phyloP scores from a whole-genome alignment of 2,797 vertebrate genomes.

The Kryptolebias ocellatus region DNA sequence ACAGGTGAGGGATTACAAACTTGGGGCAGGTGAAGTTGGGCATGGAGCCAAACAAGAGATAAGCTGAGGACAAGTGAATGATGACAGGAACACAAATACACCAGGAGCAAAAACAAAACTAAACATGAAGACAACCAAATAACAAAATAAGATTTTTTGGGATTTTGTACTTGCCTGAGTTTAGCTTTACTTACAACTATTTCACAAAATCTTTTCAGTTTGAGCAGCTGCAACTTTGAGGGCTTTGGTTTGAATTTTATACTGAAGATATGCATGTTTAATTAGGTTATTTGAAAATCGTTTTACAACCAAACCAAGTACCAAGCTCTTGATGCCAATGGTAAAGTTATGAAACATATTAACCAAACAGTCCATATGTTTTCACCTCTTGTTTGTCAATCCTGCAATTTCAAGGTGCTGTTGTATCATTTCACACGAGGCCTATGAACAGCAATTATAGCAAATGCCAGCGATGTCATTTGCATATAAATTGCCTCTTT shows the following conservation, averaged over 20 bases:
- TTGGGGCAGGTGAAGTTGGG: too few species aligned
- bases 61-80: too few species aligned
- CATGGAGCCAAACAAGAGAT: too few species aligned
- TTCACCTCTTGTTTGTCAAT: slow-evolving; percentile 7
- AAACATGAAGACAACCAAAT: too few species aligned
- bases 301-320: slow-evolving; percentile 10
- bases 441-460: slow-evolving; percentile 64
- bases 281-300: slow-evolving; percentile 33
- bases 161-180: slow-evolving; percentile 47
- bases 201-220: slow-evolving; percentile 37
- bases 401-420: slow-evolving; percentile 46
- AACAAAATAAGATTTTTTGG: too few species aligned
- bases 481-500: slow-evolving; percentile 76
- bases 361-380: slow-evolving; percentile 7
- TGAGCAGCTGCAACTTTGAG: slow-evolving; percentile 51
- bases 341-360: slow-evolving; percentile 27
- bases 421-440: slow-evolving; percentile 49
- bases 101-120: too few species aligned
- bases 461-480: slow-evolving; percentile 72
- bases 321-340: slow-evolving; percentile 24
- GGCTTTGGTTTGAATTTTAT: slow-evolving; percentile 20
- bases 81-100: too few species aligned
- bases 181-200: slow-evolving; percentile 27
- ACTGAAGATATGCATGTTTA: slow-evolving; percentile 43
- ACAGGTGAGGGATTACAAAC: too few species aligned